Evolutionary conservation across 2,888 invertebrate species (phyloP).

Genomic region (Cataglyphis livida): DNA sequence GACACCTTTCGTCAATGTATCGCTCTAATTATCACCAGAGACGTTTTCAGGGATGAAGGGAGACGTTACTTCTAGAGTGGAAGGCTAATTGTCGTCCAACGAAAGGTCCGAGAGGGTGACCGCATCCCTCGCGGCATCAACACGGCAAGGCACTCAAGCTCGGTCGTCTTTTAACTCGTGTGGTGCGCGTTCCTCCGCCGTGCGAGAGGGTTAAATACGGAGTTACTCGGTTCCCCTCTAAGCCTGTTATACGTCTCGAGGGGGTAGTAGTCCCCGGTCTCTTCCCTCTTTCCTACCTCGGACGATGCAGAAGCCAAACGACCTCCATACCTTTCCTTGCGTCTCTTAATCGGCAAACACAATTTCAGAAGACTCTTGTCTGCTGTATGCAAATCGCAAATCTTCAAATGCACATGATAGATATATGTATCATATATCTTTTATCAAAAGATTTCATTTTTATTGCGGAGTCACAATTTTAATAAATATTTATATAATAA

Average conservation of each 20-base stretch:
- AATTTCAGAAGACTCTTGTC: conserved; percentile 58
- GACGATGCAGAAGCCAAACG: conserved; percentile 70
- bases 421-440: not conserved
- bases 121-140: conserved; percentile 77
- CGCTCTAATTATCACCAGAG: conserved; percentile 67
- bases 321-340: conserved; percentile 65
- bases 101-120: conserved; percentile 79
- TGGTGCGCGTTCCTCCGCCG: conserved; percentile 73
- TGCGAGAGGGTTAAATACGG: conserved; percentile 77
- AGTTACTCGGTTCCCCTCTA: conserved; percentile 74
- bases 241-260: conserved; percentile 76
- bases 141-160: conserved; percentile 84
- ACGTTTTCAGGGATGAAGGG: conserved; percentile 67
- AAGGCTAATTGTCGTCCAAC: conserved; percentile 79
- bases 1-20: conserved; percentile 44
- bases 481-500: not conserved
- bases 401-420: not conserved
- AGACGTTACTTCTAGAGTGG: conserved; percentile 68
- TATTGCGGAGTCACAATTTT: not conserved
- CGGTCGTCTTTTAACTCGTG: conserved; percentile 83
- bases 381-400: not conserved
- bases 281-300: conserved; percentile 70
- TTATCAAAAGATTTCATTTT: not conserved
- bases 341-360: conserved; percentile 56
- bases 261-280: conserved; percentile 70